phyloP scores from a whole-genome alignment of 2,888 invertebrate genomes.

The Lepeophtheirus nordmannii region DNA sequence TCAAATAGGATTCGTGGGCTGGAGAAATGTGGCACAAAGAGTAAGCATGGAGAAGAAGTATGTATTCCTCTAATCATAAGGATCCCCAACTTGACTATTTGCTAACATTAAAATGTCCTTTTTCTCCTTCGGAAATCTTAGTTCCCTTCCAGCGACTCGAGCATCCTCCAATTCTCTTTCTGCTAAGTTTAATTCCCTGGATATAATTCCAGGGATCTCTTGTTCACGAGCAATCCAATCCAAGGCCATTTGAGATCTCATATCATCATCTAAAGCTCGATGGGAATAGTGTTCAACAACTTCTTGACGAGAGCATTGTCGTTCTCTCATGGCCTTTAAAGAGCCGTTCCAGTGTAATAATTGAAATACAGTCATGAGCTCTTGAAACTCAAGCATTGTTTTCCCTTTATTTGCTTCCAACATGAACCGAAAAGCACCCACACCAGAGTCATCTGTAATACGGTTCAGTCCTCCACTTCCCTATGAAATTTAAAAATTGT shows the following conservation, averaged over 20 bases:
- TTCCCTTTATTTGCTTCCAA: conserved; percentile 49
- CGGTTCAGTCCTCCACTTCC: not conserved
- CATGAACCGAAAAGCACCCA: conserved; percentile 50
- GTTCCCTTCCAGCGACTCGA: conserved; percentile 69
- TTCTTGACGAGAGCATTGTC: conserved; percentile 84
- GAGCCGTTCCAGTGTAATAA: conserved; percentile 93
- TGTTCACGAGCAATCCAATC: conserved; percentile 64
- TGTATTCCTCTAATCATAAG: not conserved
- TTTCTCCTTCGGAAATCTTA: conserved; percentile 87
- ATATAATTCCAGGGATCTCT: conserved; percentile 52
- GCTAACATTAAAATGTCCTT: conserved; percentile 81
- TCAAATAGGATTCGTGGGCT: no score
- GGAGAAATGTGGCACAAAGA: no score
- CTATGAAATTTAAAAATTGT: no score
- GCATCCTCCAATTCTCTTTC: conserved; percentile 73
- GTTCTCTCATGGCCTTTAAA: conserved; percentile 77
- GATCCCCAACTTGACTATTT: conserved; percentile 52
- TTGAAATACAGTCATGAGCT: conserved; percentile 90
- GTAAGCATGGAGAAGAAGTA: not conserved
- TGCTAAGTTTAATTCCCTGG: conserved; percentile 62
- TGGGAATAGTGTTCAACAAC: conserved; percentile 81
- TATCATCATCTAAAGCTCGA: conserved; percentile 78
- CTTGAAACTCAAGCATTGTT: conserved; percentile 90
- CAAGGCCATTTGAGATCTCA: conserved; percentile 87
- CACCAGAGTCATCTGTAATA: conserved; percentile 45